Evolutionary conservation across 2,888 invertebrate species (phyloP).

Genomic region (Lobophora halterata): DNA sequence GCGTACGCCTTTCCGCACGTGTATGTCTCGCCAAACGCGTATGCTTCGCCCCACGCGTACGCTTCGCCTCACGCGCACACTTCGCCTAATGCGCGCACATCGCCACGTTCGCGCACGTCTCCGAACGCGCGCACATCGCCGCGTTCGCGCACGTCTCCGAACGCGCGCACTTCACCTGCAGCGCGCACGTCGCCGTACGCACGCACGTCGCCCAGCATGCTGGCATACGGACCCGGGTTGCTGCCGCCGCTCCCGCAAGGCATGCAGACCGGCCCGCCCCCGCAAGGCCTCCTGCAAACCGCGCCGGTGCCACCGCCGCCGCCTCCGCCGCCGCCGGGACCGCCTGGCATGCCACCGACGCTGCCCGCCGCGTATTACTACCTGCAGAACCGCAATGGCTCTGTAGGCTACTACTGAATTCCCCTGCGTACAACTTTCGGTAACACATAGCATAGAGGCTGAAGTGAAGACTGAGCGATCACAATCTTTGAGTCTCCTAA

Average conservation of each 20-base stretch:
- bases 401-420: constrained; percentile 66
- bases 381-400: constrained; percentile 67
- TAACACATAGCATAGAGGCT: constrained; percentile 14
- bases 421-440: constrained; percentile 22
- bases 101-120: background rate
- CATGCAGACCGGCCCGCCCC: background rate
- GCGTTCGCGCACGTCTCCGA: constrained; percentile 11
- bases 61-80: no score
- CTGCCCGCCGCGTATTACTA: constrained; percentile 71
- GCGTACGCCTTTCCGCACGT: no score
- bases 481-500: background rate
- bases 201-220: constrained; percentile 3
- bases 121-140: constrained; percentile 5
- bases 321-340: constrained; percentile 31
- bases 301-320: constrained; percentile 37
- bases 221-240: background rate
- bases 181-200: no score
- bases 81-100: background rate
- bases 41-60: no score
- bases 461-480: no score
- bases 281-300: background rate
- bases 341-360: constrained; percentile 43
- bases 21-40: background rate
- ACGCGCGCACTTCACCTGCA: constrained; percentile 4
- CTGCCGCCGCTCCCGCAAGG: no score